Percentiles rank a stretch among this genome's conserved stretches.
Conservation (phyloP, 2,888 invertebrate species). For the Volucella inflata region DNA sequence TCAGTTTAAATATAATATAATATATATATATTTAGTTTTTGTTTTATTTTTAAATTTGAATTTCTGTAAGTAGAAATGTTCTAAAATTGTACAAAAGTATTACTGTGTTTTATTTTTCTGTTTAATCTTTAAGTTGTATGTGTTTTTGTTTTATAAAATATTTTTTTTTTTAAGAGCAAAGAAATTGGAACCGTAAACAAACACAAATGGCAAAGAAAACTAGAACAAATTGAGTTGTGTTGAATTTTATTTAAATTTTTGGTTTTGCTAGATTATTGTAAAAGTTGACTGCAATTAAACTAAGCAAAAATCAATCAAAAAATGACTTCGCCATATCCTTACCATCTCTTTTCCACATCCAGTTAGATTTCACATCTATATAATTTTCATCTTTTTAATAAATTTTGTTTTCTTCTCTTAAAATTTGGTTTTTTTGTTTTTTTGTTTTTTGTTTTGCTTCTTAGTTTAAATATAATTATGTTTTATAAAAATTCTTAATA, state of each 20-base stretch:
- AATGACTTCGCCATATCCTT: constrained; percentile 64
- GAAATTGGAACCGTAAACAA: constrained; percentile 15
- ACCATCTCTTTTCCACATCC: constrained; percentile 38
- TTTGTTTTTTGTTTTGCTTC: constrained; percentile 51
- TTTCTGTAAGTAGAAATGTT: constrained; percentile 76
- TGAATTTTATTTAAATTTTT: background rate
- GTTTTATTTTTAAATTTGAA: constrained; percentile 42
- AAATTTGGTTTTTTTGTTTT: constrained; percentile 46
- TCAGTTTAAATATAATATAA: constrained; percentile 37
- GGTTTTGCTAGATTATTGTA: background rate
- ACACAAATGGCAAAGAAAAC: constrained; percentile 33
- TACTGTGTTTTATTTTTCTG: constrained; percentile 37
- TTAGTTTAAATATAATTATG: constrained; percentile 75
- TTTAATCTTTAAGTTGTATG: constrained; percentile 25
- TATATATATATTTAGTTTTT: constrained; percentile 53
- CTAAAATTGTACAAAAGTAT: constrained; percentile 74
- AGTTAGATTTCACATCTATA: constrained; percentile 10
- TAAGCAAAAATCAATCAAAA: constrained; percentile 11
- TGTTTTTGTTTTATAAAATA: constrained; percentile 18
- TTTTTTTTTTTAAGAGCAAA: constrained; percentile 52
- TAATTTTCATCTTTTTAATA: constrained; percentile 60
- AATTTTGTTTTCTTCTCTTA: constrained; percentile 53
- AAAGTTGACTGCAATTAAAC: constrained; percentile 20
- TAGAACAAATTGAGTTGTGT: background rate
- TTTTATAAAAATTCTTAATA: constrained; percentile 80